A percentile compares a stretch with the other conserved stretches of the same genome.
Evolutionary conservation across 23 tunicate species (phyloP).

Genomic region (Ciona savignyi): DNA sequence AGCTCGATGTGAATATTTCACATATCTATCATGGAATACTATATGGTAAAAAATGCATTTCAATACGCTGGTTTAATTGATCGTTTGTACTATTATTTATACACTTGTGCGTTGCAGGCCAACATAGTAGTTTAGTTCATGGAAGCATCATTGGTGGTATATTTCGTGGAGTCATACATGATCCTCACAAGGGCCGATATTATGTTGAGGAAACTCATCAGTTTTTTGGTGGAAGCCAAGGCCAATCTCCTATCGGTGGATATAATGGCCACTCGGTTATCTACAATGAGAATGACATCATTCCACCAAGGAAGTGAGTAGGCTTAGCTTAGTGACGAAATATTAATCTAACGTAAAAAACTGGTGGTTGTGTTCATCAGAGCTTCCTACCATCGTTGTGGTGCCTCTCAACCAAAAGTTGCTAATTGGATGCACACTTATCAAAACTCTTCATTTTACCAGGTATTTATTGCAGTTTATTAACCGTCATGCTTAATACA

Average conservation of each 20-base stretch:
- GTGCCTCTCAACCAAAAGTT: slow-evolving; percentile 19
- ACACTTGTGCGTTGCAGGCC: slow-evolving; percentile 22
- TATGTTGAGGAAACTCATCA: slow-evolving; percentile 59
- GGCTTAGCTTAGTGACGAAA: too few relatives aligned
- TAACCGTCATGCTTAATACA: too few relatives aligned
- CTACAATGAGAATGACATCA: too few relatives aligned
- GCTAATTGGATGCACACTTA: slow-evolving; percentile 24
- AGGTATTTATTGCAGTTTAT: too few relatives aligned
- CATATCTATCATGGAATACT: slow-evolving; percentile 70
- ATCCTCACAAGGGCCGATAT: slow-evolving; percentile 58
- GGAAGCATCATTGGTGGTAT: slow-evolving; percentile 82
- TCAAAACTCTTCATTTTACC: slow-evolving; percentile 32
- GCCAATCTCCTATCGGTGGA: slow-evolving; percentile 29
- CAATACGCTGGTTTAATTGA: too few relatives aligned
- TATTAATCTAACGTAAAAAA: too few relatives aligned
- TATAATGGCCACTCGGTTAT: slow-evolving; percentile 75
- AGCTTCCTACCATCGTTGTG: slow-evolving; percentile 50
- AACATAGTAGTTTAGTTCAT: slow-evolving; percentile 34
- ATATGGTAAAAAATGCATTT: slow-evolving; percentile 63
- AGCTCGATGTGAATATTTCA: slow-evolving; percentile 19
- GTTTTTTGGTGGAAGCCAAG: slow-evolving; percentile 43
- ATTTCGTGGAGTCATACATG: slow-evolving; percentile 63
- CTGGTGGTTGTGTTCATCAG: too few relatives aligned
- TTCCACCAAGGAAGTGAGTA: too few relatives aligned
- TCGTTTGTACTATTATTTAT: too few relatives aligned